phyloP scores from a whole-genome alignment of 1,140 invertebrate genomes.

The Leptinotarsa defecta region DNA sequence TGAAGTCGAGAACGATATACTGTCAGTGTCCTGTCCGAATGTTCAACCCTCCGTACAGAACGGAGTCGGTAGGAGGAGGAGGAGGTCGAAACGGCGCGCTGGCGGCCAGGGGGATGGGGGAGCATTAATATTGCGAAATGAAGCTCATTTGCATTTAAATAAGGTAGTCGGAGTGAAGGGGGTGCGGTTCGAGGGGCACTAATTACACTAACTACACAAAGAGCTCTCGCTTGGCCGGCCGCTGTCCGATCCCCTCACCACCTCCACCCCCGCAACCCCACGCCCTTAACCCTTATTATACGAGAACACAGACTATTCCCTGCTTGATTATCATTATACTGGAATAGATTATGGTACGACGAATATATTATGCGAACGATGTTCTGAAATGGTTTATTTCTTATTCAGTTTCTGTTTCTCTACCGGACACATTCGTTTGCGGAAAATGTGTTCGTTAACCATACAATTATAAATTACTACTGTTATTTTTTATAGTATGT shows the following conservation, averaged over 20 bases:
- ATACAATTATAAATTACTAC: too few species aligned
- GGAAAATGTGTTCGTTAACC: too few species aligned
- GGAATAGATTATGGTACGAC: slow-evolving; percentile 29
- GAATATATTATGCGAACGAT: slow-evolving; percentile 20
- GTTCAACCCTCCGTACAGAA: slow-evolving; percentile 16
- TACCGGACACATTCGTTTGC: too few species aligned
- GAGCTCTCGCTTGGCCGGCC: slow-evolving; percentile 55
- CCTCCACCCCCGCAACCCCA: slow-evolving; percentile 28
- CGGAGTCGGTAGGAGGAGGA: slow-evolving; percentile 37
- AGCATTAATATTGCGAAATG: slow-evolving; percentile 86
- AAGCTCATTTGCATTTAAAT: slow-evolving; percentile 88
- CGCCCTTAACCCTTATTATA: slow-evolving; percentile 32
- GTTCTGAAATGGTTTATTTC: slow-evolving; percentile 22
- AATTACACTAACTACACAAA: slow-evolving; percentile 59
- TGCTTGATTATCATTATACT: slow-evolving; percentile 32
- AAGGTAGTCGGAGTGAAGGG: slow-evolving; percentile 66
- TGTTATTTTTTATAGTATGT: too few species aligned
- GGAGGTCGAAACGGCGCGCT: slow-evolving; percentile 29
- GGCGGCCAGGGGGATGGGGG: slow-evolving; percentile 60
- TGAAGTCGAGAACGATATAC: slow-evolving; percentile 16
- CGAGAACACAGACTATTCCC: slow-evolving; percentile 28
- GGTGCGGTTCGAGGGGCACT: slow-evolving; percentile 52
- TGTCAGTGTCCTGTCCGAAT: slow-evolving; percentile 9
- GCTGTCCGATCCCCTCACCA: slow-evolving; percentile 49
- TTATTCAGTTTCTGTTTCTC: neutral